Evolutionary conservation across 2,888 invertebrate species (phyloP), one percentile per base, ranked within the genome.

Genomic region (Troilus luridus): DNA sequence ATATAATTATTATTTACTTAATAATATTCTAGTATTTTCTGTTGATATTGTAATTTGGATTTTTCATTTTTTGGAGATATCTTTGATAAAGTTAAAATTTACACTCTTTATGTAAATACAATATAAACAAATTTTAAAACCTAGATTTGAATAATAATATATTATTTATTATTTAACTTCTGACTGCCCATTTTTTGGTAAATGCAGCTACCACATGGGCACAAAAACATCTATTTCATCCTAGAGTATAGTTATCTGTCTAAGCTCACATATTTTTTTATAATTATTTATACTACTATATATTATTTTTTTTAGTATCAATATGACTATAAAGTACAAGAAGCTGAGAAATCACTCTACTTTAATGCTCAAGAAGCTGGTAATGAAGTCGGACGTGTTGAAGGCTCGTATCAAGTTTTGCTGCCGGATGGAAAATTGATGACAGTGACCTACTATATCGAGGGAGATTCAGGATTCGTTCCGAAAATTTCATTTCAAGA

Each of bases 311-410:
- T 94, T 92, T 95, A 97, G 97, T 97, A 96, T 93, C 96, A 96
- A 94, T 97, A 96, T 94, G 95, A 96, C 94, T 97, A 96, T 94
- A 96, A 96, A 94, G 97, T 97, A 58, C 96, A 96, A 93, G 96
- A 96, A 93, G 95, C 95, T 92, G 96, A 96, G 93, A 96, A 96
- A 93, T 95, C 95, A 91, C 95, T 96, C 88, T 96, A 95, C 94
- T 96, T 96, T 94, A 96, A 96, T 17, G 96, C 96, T 92, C 96
- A 96, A 93, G 96, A 97, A 94, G 94, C 94, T 60, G 96, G 96
- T 5, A 96, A 96, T 93, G 95, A 95, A 8, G 94, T 95, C 93
- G 96, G 96, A 92, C 95, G 96, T 93, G 95, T 95, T 88, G 94
- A 95, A 91, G 97, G 97, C 54, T 96, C 95, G 60, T 97, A 96